Conservation (phyloP, 2,888 invertebrate genomes). For the Bembecia ichneumoniformis region DNA sequence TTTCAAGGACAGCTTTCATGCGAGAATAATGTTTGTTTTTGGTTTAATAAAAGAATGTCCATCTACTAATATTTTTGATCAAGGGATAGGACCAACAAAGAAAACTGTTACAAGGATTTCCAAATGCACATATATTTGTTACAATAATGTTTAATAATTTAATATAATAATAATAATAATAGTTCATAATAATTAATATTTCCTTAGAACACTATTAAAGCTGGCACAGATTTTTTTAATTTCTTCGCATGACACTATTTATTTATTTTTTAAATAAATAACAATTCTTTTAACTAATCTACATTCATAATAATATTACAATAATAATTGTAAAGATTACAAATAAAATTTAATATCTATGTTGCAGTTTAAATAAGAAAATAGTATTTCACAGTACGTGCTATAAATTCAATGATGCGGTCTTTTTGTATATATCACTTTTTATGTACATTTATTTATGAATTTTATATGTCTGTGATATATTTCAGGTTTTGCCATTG, state of each 20-base stretch:
- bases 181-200: slow-evolving; percentile 23
- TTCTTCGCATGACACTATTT: slow-evolving; percentile 33
- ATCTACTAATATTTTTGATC: too few relatives aligned
- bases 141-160: slow-evolving; percentile 52
- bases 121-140: slow-evolving; percentile 65
- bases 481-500: too few relatives aligned
- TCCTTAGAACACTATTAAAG: slow-evolving; percentile 65
- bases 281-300: neutral
- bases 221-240: slow-evolving; percentile 55
- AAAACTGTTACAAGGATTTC: slow-evolving; percentile 15
- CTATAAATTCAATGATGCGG: too few relatives aligned
- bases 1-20: too few relatives aligned
- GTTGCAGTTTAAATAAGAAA: neutral
- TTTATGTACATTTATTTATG: too few relatives aligned
- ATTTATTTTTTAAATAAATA: neutral
- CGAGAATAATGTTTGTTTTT: too few relatives aligned
- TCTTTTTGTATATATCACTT: too few relatives aligned
- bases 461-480: too few relatives aligned
- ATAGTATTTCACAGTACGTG: too few relatives aligned
- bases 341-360: neutral
- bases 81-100: slow-evolving; percentile 3
- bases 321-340: slow-evolving; percentile 4
- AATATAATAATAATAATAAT: slow-evolving; percentile 32
- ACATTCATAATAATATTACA: slow-evolving; percentile 3
- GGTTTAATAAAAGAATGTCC: too few relatives aligned